Conservation (phyloP, 2,113 vertebrate species). For the Puntigrus tetrazona region DNA sequence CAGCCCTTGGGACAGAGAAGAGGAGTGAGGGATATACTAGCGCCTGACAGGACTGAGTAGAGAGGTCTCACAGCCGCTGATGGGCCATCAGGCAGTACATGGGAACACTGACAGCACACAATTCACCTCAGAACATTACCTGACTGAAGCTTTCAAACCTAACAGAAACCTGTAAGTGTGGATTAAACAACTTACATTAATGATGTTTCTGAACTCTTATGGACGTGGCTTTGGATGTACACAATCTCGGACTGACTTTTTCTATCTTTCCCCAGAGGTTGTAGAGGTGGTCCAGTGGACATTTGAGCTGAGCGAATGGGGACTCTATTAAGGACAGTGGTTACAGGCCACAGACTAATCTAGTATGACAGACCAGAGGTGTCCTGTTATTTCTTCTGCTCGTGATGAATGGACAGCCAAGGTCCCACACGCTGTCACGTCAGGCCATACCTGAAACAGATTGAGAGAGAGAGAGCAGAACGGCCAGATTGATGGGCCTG, state of each 20-base stretch:
- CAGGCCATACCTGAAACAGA: constrained; percentile 77
- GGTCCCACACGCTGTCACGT: constrained; percentile 75
- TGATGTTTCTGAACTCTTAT: not conserved
- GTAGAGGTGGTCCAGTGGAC: constrained; percentile 70
- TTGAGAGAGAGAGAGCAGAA: constrained; percentile 70
- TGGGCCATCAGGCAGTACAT: constrained; percentile 36
- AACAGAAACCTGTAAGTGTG: not conserved
- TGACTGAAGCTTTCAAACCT: constrained; percentile 1
- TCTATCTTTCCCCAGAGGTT: constrained; percentile 62
- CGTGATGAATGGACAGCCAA: constrained; percentile 75
- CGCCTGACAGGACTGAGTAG: constrained; percentile 23
- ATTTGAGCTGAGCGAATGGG: constrained; percentile 68
- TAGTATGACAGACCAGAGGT: constrained; percentile 79
- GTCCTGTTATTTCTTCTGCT: constrained; percentile 77
- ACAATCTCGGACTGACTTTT: constrained; percentile 11
- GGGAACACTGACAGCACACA: constrained; percentile 36
- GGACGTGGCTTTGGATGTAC: constrained; percentile 42
- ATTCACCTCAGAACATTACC: constrained; percentile 33
- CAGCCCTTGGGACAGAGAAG: constrained; percentile 44
- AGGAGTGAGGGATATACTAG: constrained; percentile 47
- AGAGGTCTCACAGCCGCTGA: constrained; percentile 35
- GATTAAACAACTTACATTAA: not conserved
- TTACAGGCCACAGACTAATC: constrained; percentile 79
- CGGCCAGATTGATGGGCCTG: constrained; percentile 71
- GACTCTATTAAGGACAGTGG: constrained; percentile 77